A percentile compares a stretch with the other conserved stretches of the same genome.
Evolutionary conservation across 2,113 vertebrate species (phyloP).

Genomic region (Oncorhynchus gorbuscha): DNA sequence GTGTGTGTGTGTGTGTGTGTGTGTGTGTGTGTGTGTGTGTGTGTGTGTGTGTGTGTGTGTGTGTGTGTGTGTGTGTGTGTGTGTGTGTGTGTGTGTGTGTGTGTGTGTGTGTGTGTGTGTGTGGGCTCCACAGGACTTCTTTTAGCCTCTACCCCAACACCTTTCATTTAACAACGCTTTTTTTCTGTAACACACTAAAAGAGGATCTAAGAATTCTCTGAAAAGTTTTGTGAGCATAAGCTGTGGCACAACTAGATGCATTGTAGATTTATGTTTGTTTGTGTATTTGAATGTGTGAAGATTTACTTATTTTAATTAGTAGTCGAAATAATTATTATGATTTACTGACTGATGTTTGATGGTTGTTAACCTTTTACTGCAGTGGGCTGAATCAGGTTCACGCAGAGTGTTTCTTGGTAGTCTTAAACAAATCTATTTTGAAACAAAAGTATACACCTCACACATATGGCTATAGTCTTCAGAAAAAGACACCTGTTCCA

Average conservation of each 20-base stretch:
- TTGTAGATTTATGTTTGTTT: neutral
- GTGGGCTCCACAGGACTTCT: slow-evolving; percentile 23
- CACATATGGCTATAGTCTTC: no score
- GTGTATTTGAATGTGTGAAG: neutral
- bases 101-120: neutral
- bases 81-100: slow-evolving; percentile 4
- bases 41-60: neutral
- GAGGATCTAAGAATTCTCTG: no score
- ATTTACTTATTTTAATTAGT: neutral
- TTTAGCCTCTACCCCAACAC: no score
- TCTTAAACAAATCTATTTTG: no score
- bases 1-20: neutral
- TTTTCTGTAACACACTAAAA: no score
- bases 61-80: neutral
- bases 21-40: slow-evolving; percentile 1
- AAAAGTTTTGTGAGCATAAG: neutral
- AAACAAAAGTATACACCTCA: no score
- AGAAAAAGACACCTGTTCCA: no score
- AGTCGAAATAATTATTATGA: neutral
- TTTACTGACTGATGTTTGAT: no score
- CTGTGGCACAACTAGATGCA: neutral
- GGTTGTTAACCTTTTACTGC: neutral
- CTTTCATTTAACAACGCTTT: no score
- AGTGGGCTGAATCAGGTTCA: no score
- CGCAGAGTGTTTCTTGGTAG: no score